Percentiles rank a stretch among this genome's conserved stretches.
phyloP scores from a whole-genome alignment of 2,113 vertebrate species.

The Corynorhinus townsendii region DNA sequence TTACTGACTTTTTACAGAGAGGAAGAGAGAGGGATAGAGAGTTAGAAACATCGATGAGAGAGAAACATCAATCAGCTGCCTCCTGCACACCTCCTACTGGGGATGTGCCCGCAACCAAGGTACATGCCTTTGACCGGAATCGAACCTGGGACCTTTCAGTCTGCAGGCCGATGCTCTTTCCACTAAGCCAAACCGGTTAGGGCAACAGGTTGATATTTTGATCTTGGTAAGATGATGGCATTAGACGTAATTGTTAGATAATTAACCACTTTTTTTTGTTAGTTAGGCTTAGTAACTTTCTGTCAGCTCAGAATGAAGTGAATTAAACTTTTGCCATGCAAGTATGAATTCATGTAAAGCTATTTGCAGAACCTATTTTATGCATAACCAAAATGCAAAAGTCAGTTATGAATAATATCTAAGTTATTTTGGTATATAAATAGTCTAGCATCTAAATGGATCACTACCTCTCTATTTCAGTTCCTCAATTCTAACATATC shows the following conservation, averaged over 20 bases:
- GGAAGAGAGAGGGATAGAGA: no score
- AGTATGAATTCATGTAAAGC: neutral
- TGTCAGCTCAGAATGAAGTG: conserved; percentile 5
- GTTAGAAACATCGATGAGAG: no score
- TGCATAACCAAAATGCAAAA: neutral
- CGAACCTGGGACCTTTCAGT: no score
- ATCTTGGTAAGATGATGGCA: neutral
- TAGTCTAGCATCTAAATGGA: neutral
- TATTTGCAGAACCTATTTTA: neutral
- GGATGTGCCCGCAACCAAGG: no score
- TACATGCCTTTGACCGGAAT: no score
- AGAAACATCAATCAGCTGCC: no score
- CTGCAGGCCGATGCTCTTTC: no score
- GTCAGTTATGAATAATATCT: conserved; percentile 5
- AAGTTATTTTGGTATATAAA: neutral
- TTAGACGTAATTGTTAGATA: neutral
- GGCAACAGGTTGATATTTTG: conserved; percentile 1
- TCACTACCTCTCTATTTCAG: neutral
- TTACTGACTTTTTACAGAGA: no score
- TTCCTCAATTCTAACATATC: neutral
- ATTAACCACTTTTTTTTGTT: neutral
- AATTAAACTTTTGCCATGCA: neutral
- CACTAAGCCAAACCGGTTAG: no score
- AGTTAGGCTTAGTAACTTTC: neutral
- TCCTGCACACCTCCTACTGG: no score